Evolutionary conservation across 2,797 vertebrate species (phyloP).

Genomic region (Poeciliopsis presidionis): DNA sequence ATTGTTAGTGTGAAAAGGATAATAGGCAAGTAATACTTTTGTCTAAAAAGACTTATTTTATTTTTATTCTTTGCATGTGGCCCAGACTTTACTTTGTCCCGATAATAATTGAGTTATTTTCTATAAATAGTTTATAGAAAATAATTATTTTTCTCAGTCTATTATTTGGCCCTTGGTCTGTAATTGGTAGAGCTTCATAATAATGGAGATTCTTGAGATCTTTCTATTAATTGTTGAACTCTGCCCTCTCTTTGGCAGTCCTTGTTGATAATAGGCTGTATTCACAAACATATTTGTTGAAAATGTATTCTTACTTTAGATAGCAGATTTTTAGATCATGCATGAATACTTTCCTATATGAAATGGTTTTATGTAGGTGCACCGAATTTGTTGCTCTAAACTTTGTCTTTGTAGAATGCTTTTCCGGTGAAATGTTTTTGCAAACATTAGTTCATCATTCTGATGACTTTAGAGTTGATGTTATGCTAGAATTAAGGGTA

Average conservation of each 20-base stretch:
- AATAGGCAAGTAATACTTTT: not conserved
- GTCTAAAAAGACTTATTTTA: not conserved
- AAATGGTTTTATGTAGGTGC: not conserved
- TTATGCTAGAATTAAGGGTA: not conserved
- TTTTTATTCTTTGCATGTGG: not conserved
- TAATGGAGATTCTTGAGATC: not conserved
- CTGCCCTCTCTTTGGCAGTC: not conserved
- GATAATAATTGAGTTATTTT: not conserved
- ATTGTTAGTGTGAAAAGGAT: not conserved
- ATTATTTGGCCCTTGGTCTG: not conserved
- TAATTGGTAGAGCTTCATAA: not conserved
- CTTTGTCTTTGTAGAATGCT: not conserved
- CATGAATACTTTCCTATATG: not conserved
- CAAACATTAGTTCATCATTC: not conserved
- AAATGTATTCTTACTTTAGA: not conserved
- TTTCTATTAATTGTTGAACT: not conserved
- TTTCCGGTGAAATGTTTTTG: not conserved
- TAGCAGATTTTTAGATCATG: not conserved
- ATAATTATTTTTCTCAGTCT: not conserved
- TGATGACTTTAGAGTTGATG: not conserved
- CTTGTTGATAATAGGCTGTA: not conserved
- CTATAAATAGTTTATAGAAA: not conserved
- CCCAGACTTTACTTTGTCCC: not conserved
- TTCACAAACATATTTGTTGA: not conserved
- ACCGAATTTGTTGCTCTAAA: not conserved